phyloP scores from a whole-genome alignment of 2,888 invertebrate species.

The Eristalis intricaria region DNA sequence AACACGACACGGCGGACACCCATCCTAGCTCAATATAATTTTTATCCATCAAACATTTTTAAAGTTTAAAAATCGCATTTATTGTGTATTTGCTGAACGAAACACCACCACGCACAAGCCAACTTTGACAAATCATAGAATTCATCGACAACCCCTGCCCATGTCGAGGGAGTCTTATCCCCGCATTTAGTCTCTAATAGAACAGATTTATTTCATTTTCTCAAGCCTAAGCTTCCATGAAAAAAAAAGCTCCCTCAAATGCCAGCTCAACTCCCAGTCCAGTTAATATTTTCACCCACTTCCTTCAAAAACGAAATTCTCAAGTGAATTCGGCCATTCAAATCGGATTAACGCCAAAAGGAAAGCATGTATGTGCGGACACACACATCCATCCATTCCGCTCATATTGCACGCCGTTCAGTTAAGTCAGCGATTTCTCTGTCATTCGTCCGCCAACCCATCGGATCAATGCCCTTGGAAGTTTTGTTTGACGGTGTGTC shows the following conservation, averaged over 20 bases:
- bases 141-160: too few species aligned
- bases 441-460: not conserved
- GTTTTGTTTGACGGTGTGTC: conserved; percentile 4
- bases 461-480: not conserved
- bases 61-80: too few species aligned
- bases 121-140: too few species aligned
- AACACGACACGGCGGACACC: too few species aligned
- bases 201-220: not conserved
- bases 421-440: conserved; percentile 10
- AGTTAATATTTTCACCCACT: conserved; percentile 14
- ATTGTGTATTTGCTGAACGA: too few species aligned
- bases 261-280: conserved; percentile 6
- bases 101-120: too few species aligned
- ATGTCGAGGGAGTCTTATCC: too few species aligned
- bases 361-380: too few species aligned
- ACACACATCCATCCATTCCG: not conserved
- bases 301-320: conserved; percentile 17
- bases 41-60: too few species aligned
- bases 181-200: not conserved
- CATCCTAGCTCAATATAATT: too few species aligned
- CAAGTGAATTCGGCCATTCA: conserved; percentile 40
- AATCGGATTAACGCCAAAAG: conserved; percentile 39
- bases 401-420: conserved; percentile 22
- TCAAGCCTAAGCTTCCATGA: not conserved
- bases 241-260: not conserved